phyloP scores from a whole-genome alignment of 2,888 invertebrate species.

The Phania funesta region DNA sequence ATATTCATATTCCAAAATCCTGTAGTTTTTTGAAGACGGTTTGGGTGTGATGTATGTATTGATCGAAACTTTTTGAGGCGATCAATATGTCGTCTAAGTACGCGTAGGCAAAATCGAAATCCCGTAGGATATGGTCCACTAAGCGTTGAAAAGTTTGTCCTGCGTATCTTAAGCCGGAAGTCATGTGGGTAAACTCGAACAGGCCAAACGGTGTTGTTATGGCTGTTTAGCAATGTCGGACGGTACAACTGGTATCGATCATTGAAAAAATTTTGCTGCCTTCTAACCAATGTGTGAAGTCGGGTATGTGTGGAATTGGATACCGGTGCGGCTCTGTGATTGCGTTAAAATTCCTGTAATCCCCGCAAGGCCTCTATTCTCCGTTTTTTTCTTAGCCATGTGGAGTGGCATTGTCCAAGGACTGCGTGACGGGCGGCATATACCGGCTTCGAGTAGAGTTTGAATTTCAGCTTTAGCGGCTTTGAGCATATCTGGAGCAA shows the following conservation, averaged over 20 bases:
- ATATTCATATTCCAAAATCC: slow-evolving; percentile 67
- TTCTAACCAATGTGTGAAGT: no score
- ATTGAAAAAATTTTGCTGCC: no score
- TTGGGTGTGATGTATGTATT: background rate
- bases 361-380: slow-evolving; percentile 73
- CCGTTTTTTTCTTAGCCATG: slow-evolving; percentile 68
- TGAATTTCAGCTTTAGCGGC: slow-evolving; percentile 58
- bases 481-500: slow-evolving; percentile 70
- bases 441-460: slow-evolving; percentile 72
- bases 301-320: slow-evolving; percentile 71
- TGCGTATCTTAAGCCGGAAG: slow-evolving; percentile 51
- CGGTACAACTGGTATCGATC: no score
- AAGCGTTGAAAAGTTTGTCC: slow-evolving; percentile 48
- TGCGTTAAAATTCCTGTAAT: slow-evolving; percentile 66
- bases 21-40: slow-evolving; percentile 65
- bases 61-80: no score
- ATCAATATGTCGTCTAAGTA: no score
- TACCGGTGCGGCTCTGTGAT: slow-evolving; percentile 71
- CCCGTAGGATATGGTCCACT: slow-evolving; percentile 25
- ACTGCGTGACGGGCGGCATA: slow-evolving; percentile 78
- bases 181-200: slow-evolving; percentile 50
- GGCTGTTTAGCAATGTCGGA: slow-evolving; percentile 47
- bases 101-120: no score
- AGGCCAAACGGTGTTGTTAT: slow-evolving; percentile 55
- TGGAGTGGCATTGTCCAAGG: slow-evolving; percentile 78